A percentile compares a stretch with the other conserved stretches of the same genome.
Evolutionary conservation across 2,113 vertebrate genomes (phyloP).

Genomic region (Trachemys scripta): DNA sequence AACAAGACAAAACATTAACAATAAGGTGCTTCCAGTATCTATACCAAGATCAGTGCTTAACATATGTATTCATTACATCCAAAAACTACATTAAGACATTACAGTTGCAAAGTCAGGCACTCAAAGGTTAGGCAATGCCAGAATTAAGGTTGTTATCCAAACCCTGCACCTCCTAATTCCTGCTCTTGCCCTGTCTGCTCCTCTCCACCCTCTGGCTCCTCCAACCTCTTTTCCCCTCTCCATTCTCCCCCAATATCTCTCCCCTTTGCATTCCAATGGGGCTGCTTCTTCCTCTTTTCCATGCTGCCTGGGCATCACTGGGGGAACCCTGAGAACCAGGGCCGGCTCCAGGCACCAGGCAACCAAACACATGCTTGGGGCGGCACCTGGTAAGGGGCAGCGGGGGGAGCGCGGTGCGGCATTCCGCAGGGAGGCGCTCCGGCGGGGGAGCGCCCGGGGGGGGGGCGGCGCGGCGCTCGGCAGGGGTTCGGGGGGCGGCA

Average conservation of each 20-base stretch:
- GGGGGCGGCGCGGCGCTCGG: too few species aligned
- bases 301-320: neutral
- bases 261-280: neutral
- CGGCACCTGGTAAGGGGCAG: too few species aligned
- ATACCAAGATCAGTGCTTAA: neutral
- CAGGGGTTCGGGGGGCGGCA: too few species aligned
- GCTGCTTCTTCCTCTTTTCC: neutral
- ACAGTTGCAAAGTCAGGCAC: neutral
- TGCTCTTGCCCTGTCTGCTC: neutral
- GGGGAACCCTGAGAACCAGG: neutral
- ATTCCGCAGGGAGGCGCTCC: too few species aligned
- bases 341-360: too few species aligned
- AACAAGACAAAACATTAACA: neutral
- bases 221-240: neutral
- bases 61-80: neutral
- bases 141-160: neutral
- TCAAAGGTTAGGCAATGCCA: neutral
- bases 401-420: too few species aligned
- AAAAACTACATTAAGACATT: neutral
- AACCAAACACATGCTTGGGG: too few species aligned
- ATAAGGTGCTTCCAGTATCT: neutral
- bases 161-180: accelerated
- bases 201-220: neutral
- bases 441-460: too few species aligned
- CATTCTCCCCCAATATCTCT: neutral